A percentile compares a stretch with the other conserved stretches of the same genome.
These are phyloP conservation scores for Tetropium fuscum DNA, from an alignment of 2,888 invertebrate species.

Conservation along the genomic window DNA sequence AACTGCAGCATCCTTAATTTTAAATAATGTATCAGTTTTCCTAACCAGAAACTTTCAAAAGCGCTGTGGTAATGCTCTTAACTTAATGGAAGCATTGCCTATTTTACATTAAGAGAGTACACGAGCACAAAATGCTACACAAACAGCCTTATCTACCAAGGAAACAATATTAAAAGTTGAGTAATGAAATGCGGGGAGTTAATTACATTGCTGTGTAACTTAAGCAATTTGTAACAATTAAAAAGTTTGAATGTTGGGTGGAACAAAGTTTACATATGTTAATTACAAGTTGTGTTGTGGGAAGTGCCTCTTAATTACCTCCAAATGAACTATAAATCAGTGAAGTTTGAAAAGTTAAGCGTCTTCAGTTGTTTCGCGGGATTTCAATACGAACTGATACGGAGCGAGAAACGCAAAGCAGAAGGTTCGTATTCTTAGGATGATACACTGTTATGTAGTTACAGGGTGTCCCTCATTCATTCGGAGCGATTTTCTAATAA, in stretches of 20 bases:
- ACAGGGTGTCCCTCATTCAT: no score
- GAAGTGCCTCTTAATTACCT: constrained; percentile 62
- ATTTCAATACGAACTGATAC: constrained; percentile 36
- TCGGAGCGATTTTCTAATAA: no score
- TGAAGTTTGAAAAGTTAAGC: constrained; percentile 54
- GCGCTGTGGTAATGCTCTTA: no score
- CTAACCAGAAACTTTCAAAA: no score
- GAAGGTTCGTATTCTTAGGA: neutral
- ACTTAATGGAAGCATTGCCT: no score
- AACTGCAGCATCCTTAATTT: no score
- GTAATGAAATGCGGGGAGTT: constrained; percentile 45
- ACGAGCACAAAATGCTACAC: neutral
- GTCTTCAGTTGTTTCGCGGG: constrained; percentile 40
- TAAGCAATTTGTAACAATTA: constrained; percentile 63
- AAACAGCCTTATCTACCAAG: constrained; percentile 25
- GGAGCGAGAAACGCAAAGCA: constrained; percentile 12
- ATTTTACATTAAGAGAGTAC: no score
- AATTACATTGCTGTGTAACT: constrained; percentile 57
- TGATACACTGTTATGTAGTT: constrained; percentile 9
- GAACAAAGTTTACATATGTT: constrained; percentile 66
- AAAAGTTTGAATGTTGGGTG: constrained; percentile 57
- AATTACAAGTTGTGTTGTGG: constrained; percentile 65
- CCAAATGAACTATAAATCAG: constrained; percentile 60
- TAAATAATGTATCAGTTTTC: no score
- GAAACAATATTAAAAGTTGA: constrained; percentile 39